Evolutionary conservation across 2,113 vertebrate genomes (phyloP).

Genomic region (Callocephalon fimbriatum): DNA sequence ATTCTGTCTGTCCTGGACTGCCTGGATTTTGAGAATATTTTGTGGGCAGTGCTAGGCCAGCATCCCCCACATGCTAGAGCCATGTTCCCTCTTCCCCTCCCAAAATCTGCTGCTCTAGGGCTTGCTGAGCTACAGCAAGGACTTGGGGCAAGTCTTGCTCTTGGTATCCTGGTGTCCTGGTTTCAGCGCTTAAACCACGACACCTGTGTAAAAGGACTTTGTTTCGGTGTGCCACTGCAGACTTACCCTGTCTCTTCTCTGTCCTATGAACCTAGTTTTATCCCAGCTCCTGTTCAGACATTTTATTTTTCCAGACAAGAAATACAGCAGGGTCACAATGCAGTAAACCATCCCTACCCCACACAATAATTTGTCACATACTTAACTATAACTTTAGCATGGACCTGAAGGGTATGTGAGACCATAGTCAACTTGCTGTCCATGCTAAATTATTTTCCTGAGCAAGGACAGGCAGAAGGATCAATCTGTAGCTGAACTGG

Average conservation of each 20-base stretch:
- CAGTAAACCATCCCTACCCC: background rate
- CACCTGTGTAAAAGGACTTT: fast-evolving
- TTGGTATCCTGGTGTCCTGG: background rate
- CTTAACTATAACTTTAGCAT: background rate
- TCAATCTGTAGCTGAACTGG: background rate
- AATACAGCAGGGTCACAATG: background rate
- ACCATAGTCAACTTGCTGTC: background rate
- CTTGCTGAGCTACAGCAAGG: background rate
- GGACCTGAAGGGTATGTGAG: background rate
- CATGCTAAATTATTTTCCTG: background rate
- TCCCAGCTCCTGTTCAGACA: background rate
- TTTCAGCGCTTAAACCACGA: too few relatives aligned
- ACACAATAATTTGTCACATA: background rate
- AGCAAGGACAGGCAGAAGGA: background rate
- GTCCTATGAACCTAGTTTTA: background rate
- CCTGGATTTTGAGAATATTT: background rate
- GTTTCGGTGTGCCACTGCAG: background rate
- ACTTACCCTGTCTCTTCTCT: background rate
- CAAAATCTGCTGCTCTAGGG: background rate
- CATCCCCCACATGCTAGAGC: fast-evolving
- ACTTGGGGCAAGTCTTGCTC: background rate
- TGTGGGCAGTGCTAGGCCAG: background rate
- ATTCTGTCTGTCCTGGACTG: background rate
- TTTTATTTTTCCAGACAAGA: conserved; percentile 1
- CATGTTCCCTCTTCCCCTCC: background rate